A percentile compares a stretch with the other conserved stretches of the same genome.
Conservation (phyloP, 2,888 invertebrate species). For the Agrochola circellaris region DNA sequence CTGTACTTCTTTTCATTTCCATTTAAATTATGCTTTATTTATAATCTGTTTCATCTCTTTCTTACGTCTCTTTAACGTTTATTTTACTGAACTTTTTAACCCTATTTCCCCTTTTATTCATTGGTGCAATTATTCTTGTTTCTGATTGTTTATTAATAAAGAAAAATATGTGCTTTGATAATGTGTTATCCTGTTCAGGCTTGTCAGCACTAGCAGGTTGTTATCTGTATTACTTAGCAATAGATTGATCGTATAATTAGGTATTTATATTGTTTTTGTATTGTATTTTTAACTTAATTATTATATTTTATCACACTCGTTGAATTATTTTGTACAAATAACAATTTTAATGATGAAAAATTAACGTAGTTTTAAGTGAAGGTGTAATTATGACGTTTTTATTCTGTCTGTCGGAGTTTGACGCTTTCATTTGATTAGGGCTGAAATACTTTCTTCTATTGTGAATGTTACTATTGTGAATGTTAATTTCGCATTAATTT, state of each 20-base stretch:
- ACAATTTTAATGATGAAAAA: slow-evolving; percentile 85
- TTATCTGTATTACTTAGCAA: slow-evolving; percentile 78
- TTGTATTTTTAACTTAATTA: slow-evolving; percentile 86
- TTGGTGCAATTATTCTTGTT: slow-evolving; percentile 82
- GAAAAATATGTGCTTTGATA: slow-evolving; percentile 71
- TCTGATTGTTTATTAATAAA: slow-evolving; percentile 72
- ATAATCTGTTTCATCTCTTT: slow-evolving; percentile 52
- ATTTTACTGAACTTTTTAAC: slow-evolving; percentile 40
- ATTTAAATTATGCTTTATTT: slow-evolving; percentile 53
- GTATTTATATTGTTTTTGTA: slow-evolving; percentile 87
- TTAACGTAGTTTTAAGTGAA: slow-evolving; percentile 85
- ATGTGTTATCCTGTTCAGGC: slow-evolving; percentile 75
- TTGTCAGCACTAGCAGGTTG: slow-evolving; percentile 75
- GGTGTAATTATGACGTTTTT: slow-evolving; percentile 67
- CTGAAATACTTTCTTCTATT: slow-evolving; percentile 59
- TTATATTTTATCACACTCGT: slow-evolving; percentile 89
- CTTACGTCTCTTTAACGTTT: slow-evolving; percentile 50
- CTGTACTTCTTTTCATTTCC: slow-evolving; percentile 47
- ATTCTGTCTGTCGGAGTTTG: slow-evolving; percentile 61
- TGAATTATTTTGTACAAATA: slow-evolving; percentile 91
- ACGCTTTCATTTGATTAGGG: slow-evolving; percentile 65
- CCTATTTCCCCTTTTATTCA: slow-evolving; percentile 74
- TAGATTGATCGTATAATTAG: slow-evolving; percentile 74
- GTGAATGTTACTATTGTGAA: slow-evolving; percentile 63
- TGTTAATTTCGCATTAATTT: slow-evolving; percentile 59